phyloP scores from a whole-genome alignment of 2,888 invertebrate genomes.

The Anorthoa munda region DNA sequence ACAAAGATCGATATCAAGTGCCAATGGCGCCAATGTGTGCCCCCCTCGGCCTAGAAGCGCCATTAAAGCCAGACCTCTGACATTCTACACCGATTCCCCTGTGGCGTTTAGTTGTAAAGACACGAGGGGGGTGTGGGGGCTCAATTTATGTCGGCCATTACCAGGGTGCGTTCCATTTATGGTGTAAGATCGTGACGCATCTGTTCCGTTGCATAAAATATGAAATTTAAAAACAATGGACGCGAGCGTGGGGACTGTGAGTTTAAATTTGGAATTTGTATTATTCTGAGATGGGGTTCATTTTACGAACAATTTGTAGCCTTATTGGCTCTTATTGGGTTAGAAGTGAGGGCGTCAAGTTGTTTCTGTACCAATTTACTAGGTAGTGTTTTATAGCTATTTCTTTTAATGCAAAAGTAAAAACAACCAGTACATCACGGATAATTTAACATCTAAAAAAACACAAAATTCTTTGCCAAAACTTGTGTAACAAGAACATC shows the following conservation, averaged over 20 bases:
- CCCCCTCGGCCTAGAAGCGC: slow-evolving; percentile 79
- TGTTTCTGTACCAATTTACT: neutral
- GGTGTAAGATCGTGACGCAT: slow-evolving; percentile 87
- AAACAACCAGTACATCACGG: neutral
- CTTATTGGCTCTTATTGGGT: too few species aligned
- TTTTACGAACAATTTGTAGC: slow-evolving; percentile 24
- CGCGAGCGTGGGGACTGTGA: slow-evolving; percentile 63
- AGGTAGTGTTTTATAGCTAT: neutral
- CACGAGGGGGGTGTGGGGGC: slow-evolving; percentile 72
- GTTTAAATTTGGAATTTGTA: slow-evolving; percentile 60
- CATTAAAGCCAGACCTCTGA: slow-evolving; percentile 80
- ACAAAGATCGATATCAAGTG: slow-evolving; percentile 89
- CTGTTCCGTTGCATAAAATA: slow-evolving; percentile 87
- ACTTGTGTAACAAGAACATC: neutral
- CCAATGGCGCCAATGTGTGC: slow-evolving; percentile 86
- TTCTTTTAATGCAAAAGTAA: neutral
- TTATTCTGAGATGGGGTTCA: slow-evolving; percentile 48
- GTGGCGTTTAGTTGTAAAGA: slow-evolving; percentile 72
- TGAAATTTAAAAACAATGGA: slow-evolving; percentile 82
- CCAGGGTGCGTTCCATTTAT: slow-evolving; percentile 85
- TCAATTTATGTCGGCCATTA: slow-evolving; percentile 76
- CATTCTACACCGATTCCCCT: slow-evolving; percentile 77
- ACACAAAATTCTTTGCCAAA: slow-evolving; percentile 13
- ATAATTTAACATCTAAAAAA: neutral
- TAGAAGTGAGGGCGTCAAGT: neutral